Percentiles rank a stretch among this genome's conserved stretches.
These are phyloP conservation scores for Cygnus olor DNA, from an alignment of 2,797 vertebrate genomes.

Conservation along the genomic window DNA sequence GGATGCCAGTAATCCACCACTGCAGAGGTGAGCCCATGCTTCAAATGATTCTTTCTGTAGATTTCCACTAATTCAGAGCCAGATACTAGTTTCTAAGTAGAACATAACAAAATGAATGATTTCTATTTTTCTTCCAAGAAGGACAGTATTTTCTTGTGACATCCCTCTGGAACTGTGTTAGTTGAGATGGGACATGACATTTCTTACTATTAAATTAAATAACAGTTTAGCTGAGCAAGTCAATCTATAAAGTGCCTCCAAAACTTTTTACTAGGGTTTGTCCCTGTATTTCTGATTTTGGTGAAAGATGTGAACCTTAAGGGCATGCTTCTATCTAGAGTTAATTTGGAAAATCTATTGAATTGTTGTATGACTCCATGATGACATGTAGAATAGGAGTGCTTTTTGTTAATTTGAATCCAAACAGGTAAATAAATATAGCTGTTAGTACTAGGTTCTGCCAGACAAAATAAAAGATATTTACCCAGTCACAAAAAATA, in stretches of 20 bases:
- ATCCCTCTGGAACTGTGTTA: background rate
- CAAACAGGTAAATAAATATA: background rate
- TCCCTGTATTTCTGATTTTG: background rate
- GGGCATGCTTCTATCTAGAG: background rate
- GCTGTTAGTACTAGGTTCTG: background rate
- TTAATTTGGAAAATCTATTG: background rate
- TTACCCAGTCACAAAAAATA: background rate
- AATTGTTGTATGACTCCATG: background rate
- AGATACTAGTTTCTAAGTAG: background rate
- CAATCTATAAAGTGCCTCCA: background rate
- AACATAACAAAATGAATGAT: background rate
- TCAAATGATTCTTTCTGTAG: background rate
- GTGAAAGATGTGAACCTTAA: background rate
- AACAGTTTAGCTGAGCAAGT: background rate
- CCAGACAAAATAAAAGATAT: background rate
- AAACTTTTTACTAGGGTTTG: background rate
- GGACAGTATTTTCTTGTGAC: background rate
- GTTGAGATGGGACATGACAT: background rate
- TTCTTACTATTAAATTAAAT: constrained; percentile 2
- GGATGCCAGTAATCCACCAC: background rate
- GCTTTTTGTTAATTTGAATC: background rate
- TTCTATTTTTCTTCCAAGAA: background rate
- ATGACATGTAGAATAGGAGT: background rate
- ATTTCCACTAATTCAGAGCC: background rate
- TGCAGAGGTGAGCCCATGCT: background rate